Percentiles rank a stretch among this genome's conserved stretches.
Conservation (phyloP, 1,140 invertebrate genomes). For the Propsilocerus akamusi region DNA sequence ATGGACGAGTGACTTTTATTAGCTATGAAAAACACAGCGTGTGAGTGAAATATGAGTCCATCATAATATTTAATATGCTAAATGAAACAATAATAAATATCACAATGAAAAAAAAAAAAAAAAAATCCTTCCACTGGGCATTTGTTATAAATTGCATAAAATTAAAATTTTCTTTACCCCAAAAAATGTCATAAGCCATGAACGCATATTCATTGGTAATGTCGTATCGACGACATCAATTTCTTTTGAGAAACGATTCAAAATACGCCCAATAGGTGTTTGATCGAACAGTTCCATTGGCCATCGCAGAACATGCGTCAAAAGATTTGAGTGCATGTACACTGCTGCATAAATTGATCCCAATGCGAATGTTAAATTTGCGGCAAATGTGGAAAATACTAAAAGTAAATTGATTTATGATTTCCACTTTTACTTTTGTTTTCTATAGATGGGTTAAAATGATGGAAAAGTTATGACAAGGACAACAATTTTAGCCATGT, state of each 20-base stretch:
- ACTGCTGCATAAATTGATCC: constrained; percentile 20
- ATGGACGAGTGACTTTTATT: too few species aligned
- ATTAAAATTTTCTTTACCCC: constrained; percentile 16
- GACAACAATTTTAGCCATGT: too few species aligned
- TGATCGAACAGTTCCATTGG: constrained; percentile 60
- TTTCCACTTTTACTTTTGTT: constrained; percentile 1
- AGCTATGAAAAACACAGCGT: too few species aligned
- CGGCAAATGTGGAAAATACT: constrained; percentile 21
- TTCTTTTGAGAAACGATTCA: constrained; percentile 61
- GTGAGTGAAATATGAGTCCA: too few species aligned
- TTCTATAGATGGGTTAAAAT: too few species aligned
- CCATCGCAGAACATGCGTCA: constrained; percentile 40
- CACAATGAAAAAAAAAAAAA: background rate
- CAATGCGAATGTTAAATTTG: constrained; percentile 20
- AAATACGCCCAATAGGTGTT: constrained; percentile 54
- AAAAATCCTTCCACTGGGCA: background rate
- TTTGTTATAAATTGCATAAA: constrained; percentile 1
- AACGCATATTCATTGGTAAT: constrained; percentile 23
- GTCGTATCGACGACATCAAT: constrained; percentile 43
- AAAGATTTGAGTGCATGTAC: constrained; percentile 35
- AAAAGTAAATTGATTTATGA: constrained; percentile 8
- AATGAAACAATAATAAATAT: too few species aligned
- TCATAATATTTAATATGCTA: too few species aligned
- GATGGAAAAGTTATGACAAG: too few species aligned
- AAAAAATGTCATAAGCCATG: constrained; percentile 19